Base-by-base conservation (phyloP, 2,888 invertebrate species). In the Nomada fabriciana region DNA sequence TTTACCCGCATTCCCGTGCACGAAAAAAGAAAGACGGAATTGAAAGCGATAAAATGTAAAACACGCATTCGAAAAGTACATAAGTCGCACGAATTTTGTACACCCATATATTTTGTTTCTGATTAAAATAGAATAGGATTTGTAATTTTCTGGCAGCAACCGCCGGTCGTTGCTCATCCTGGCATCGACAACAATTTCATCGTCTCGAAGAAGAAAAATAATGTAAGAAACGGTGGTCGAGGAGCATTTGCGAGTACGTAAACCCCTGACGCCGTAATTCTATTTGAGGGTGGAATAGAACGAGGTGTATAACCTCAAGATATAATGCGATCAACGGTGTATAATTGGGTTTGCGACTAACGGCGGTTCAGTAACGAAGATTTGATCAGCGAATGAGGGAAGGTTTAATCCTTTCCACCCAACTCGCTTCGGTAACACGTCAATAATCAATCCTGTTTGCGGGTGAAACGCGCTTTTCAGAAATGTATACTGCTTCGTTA, bases 331-430 rank as follows among this genome's bases (percentile, higher is more conserved):
- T 77, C 77, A 65, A 52, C 75, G 67, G 61, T 75, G 67, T 67
- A 29, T 77, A 74, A 77, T 77, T 77, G 36, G 75, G 65, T 77
- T 77, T 75, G 60, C 75, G 77, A 75, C 75, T 61, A 77, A 63
- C 68, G 47, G 50, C n/a, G 61, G 60, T 68, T 68, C 50, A 55
- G 61, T 68, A 75, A 75, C 36, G 68, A 75, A 60, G 55, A 68
- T 68, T 78, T 61, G 61, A 78, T 63, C 61, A 42, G 23, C 25
- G 61, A 42, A 53, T 25, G 50, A 63, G 25, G 61, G 67, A 57
- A 63, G 47, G 61, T 61, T 65, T 60, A 47, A 60, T 70, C 64
- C 11, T 43, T 43, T 9, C 15, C 65, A 25, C 43, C 65, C 20
- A 15, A 15, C 65, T 52, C 18, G 15, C 20, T 52, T 57, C 59